phyloP scores from a whole-genome alignment of 92 coral and sea anemone genomes.

The Epizoanthus stellaris region DNA sequence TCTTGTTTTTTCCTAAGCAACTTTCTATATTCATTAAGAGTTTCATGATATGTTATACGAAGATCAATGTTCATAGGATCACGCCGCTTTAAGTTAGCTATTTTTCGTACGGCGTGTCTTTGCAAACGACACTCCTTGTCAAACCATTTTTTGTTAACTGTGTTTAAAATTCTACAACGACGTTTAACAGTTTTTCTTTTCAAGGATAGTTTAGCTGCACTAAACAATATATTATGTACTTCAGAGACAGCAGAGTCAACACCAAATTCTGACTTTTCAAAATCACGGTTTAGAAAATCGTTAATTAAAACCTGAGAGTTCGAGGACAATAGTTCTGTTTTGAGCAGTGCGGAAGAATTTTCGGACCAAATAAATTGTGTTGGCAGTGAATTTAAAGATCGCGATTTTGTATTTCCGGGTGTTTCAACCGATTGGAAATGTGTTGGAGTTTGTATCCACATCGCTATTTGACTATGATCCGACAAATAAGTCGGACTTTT shows the following conservation, averaged over 20 bases:
- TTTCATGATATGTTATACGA: slow-evolving; percentile 27
- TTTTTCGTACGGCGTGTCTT: slow-evolving; percentile 20
- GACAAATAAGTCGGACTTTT: too few relatives aligned
- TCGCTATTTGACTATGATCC: not conserved
- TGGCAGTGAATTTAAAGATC: not conserved
- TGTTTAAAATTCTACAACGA: not conserved
- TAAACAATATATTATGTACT: not conserved
- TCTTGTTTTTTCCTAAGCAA: slow-evolving; percentile 28
- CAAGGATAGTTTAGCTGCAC: slow-evolving; percentile 20
- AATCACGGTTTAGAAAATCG: slow-evolving; percentile 18
- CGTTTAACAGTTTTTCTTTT: slow-evolving; percentile 9
- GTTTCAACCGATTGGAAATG: too few relatives aligned
- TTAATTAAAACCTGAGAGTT: slow-evolving; percentile 5
- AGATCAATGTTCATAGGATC: slow-evolving; percentile 33
- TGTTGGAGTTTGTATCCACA: not conserved
- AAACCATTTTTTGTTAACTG: slow-evolving; percentile 3
- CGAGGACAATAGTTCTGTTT: not conserved
- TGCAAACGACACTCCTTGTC: too few relatives aligned
- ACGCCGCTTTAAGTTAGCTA: slow-evolving; percentile 48
- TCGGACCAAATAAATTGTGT: slow-evolving; percentile 34
- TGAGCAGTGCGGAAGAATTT: slow-evolving; percentile 8
- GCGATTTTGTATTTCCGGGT: not conserved
- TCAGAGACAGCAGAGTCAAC: slow-evolving; percentile 1
- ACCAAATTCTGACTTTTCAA: not conserved
- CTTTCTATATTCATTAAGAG: not conserved